Conservation (phyloP, 2,113 vertebrate species). For the Limnothrissa miodon region DNA sequence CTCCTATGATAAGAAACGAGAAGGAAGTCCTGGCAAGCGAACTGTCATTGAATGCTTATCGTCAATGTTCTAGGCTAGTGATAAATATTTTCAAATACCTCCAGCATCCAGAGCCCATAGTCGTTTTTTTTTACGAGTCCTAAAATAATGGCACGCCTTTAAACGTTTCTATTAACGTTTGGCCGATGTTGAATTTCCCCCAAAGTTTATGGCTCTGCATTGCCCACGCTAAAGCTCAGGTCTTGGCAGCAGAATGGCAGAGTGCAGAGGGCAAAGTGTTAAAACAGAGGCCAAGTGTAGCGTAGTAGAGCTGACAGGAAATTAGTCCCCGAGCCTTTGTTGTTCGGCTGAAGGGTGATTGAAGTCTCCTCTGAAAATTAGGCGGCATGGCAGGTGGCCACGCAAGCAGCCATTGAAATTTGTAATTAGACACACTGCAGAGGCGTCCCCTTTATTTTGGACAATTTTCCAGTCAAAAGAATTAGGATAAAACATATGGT, state of each 20-base stretch:
- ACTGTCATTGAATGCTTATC: neutral
- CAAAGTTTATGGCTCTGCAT: neutral
- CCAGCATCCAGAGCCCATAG: neutral
- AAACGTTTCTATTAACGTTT: neutral
- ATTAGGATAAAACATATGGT: neutral
- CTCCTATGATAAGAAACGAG: neutral
- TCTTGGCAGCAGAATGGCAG: neutral
- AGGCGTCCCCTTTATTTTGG: neutral
- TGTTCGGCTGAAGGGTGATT: slow-evolving; percentile 21
- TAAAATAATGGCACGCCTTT: neutral
- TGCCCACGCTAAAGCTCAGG: neutral
- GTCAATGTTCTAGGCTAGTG: neutral
- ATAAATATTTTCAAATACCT: neutral
- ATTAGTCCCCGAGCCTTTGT: slow-evolving; percentile 22
- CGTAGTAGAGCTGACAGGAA: slow-evolving; percentile 21
- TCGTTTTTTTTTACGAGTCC: neutral
- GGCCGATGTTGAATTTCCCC: neutral
- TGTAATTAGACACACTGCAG: slow-evolving; percentile 28
- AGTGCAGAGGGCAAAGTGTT: neutral
- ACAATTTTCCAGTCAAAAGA: neutral
- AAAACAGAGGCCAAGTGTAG: slow-evolving; percentile 2
- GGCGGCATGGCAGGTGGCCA: slow-evolving; percentile 24
- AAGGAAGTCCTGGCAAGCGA: neutral
- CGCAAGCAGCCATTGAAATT: neutral
- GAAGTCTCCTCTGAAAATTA: slow-evolving; percentile 12